These are phyloP conservation scores for Cephonodes hylas DNA, from an alignment of 2,888 invertebrate species.

Conservation along the genomic window DNA sequence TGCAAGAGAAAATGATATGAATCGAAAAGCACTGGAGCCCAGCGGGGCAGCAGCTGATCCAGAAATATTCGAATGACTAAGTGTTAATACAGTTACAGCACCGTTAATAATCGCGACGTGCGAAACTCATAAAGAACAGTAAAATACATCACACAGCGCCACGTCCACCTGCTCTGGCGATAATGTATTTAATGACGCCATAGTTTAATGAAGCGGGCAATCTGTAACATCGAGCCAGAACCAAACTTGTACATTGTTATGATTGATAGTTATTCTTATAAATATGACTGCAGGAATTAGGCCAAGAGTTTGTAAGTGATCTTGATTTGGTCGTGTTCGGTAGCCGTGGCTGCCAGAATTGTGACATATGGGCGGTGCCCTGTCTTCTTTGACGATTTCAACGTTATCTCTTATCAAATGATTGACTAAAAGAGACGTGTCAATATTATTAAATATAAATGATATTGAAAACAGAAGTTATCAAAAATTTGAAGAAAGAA, in stretches of 20 bases:
- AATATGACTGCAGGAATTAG: constrained; percentile 63
- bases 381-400: not conserved
- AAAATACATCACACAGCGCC: constrained; percentile 19
- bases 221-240: constrained; percentile 41
- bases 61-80: not conserved
- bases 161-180: constrained; percentile 35
- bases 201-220: constrained; percentile 43
- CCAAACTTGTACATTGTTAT: constrained; percentile 48
- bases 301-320: constrained; percentile 61
- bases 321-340: constrained; percentile 66
- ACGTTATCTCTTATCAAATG: not conserved
- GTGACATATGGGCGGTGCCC: constrained; percentile 46
- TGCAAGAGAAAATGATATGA: too few species aligned
- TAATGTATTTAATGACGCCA: constrained; percentile 39
- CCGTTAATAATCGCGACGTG: constrained; percentile 15
- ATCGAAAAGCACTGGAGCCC: not conserved
- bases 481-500: too few species aligned
- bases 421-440: not conserved
- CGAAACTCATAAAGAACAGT: constrained; percentile 19
- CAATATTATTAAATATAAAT: too few species aligned
- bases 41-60: not conserved
- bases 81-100: constrained; percentile 19
- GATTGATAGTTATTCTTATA: constrained; percentile 67
- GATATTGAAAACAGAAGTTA: too few species aligned
- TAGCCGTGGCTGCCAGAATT: constrained; percentile 51